Percentiles rank a stretch among this genome's conserved stretches.
These are phyloP conservation scores for Hiodon alosoides DNA, from an alignment of 2,113 vertebrate species.

Conservation along the genomic window DNA sequence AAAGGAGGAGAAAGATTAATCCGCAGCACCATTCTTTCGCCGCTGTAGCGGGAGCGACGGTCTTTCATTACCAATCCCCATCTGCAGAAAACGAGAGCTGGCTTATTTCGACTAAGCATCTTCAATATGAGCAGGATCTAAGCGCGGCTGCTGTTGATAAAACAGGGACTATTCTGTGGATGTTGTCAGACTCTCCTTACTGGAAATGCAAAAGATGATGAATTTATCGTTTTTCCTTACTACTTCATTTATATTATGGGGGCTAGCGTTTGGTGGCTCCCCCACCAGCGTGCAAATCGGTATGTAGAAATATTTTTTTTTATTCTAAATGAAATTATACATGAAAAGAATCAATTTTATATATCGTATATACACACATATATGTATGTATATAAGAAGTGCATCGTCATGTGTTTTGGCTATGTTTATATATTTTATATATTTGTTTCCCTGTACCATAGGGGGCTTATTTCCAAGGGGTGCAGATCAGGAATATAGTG, in stretches of 20 bases:
- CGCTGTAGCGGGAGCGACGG: constrained; percentile 46
- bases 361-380: too few species aligned
- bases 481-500: constrained; percentile 93
- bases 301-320: constrained; percentile 49
- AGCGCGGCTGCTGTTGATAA: constrained; percentile 22
- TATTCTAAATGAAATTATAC: too few species aligned
- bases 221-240: constrained; percentile 72
- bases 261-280: constrained; percentile 72
- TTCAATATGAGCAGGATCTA: constrained; percentile 60
- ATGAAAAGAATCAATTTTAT: too few species aligned
- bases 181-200: constrained; percentile 58
- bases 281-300: constrained; percentile 79
- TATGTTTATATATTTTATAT: background rate
- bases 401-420: too few species aligned
- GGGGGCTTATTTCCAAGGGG: constrained; percentile 88
- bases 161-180: constrained; percentile 57
- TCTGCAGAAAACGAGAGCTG: constrained; percentile 32
- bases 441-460: constrained; percentile 49
- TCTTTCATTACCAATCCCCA: constrained; percentile 32
- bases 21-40: constrained; percentile 51
- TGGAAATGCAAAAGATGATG: constrained; percentile 80
- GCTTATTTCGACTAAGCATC: background rate
- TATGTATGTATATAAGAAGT: too few species aligned
- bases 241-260: constrained; percentile 64
- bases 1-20: constrained; percentile 43